Base-by-base conservation (phyloP, 2,888 invertebrate species). In the Cecidostiba fungosa region DNA sequence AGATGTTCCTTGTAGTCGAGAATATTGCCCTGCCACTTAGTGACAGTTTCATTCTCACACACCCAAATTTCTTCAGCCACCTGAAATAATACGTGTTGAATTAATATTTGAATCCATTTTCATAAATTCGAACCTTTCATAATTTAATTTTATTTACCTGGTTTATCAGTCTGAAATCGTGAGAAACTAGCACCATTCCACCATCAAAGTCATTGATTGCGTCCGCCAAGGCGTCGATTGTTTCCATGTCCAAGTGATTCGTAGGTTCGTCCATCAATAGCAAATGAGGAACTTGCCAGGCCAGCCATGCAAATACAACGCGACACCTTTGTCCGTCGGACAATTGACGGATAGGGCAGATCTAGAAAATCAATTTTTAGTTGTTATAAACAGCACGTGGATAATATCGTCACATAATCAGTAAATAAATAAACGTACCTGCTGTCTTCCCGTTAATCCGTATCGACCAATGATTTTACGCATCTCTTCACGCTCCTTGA, bases 21-120 rank as follows among this genome's bases (percentile, higher is more conserved):
- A 94, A 99, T 99, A 91, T 97, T 98, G 23, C 99, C 99, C 89
- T 98, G 96, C 99, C 99, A 99, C 94, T 99, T 99, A 39, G 98
- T 99, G 82, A 98, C 97, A 5, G 97, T 96, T 91, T 97, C 97
- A 88, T 99, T 97, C 93, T 99, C 99, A 94, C 99, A 99, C 72
- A 99, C 97, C 99, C 99, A 99, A 93, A 99, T 99, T 94, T 99
- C 98, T 93, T 99, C 97, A 14, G 99, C 99, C 50, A 99, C 99
- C 99, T 99, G 91, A 62, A 84, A 66, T 32, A 85, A 12, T 12
- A 29, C 10, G 14, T 12, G n/a, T 59, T 59, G 36, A 86, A 59
- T 36, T 66, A 76, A 77, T n/a, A 59, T n/a, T 59, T 8, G 6
- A 59, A 59, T n/a, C 1, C 0, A 59, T 59, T 59, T n/a, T 19